phyloP scores from a whole-genome alignment of 2,797 vertebrate genomes.

The Menidia menidia region DNA sequence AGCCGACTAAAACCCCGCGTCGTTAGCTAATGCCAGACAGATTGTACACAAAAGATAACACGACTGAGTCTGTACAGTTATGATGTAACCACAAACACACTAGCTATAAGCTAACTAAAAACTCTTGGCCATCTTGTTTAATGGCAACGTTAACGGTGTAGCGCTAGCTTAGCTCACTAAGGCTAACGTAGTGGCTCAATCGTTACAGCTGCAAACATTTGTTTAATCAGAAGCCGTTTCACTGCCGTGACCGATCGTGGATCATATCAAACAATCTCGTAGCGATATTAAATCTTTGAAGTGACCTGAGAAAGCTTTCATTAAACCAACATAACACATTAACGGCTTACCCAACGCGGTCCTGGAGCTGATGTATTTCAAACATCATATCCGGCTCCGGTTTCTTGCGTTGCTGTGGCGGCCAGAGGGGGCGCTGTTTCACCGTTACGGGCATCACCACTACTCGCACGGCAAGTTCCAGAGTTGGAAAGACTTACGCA shows the following conservation, averaged over 20 bases:
- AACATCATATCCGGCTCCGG: conserved; percentile 74
- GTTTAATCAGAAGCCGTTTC: accelerated
- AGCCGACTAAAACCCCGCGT: not conserved
- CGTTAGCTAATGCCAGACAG: accelerated
- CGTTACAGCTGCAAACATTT: not conserved
- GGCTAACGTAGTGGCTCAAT: conserved; percentile 32
- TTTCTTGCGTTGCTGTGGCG: not conserved
- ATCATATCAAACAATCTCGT: accelerated
- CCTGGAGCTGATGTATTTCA: conserved; percentile 57
- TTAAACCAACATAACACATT: not conserved
- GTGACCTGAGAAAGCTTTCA: not conserved
- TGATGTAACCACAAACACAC: not conserved
- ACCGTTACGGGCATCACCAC: not conserved
- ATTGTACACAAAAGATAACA: accelerated
- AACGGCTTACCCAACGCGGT: conserved; percentile 78
- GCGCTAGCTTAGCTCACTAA: conserved; percentile 45
- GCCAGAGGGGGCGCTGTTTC: conserved; percentile 35
- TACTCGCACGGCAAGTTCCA: no score
- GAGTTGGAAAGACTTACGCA: no score
- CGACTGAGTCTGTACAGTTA: accelerated
- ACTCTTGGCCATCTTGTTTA: conserved; percentile 61
- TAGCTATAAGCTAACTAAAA: conserved; percentile 10
- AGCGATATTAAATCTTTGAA: accelerated
- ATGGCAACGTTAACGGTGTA: conserved; percentile 27
- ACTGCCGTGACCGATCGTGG: accelerated